phyloP scores from a whole-genome alignment of 2,113 vertebrate genomes.

The Salvator merianae region DNA sequence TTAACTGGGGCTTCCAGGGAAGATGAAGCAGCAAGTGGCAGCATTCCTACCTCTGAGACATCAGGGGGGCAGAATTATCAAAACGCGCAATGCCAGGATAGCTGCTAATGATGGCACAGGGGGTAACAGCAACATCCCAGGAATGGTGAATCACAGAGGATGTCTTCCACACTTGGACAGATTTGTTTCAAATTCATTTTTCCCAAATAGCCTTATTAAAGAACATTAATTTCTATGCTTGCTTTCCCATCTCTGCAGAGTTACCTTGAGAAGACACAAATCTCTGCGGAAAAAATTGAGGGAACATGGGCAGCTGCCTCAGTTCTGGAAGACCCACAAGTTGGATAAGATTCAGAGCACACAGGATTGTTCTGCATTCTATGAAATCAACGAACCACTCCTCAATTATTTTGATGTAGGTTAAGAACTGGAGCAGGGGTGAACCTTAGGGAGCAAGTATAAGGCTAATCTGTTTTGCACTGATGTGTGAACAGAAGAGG shows the following conservation, averaged over 20 bases:
- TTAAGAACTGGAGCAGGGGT: fast-evolving
- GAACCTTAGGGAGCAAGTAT: not conserved
- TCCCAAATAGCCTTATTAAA: not conserved
- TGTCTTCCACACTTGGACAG: not conserved
- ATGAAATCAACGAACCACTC: conserved; percentile 71
- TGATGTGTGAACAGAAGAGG: fast-evolving
- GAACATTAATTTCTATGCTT: not conserved
- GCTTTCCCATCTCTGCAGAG: conserved; percentile 52
- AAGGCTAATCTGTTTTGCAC: fast-evolving
- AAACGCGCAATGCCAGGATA: too few relatives aligned
- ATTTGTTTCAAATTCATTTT: not conserved
- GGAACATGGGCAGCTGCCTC: conserved; percentile 64
- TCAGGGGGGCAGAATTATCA: too few relatives aligned
- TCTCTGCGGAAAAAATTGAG: conserved; percentile 71
- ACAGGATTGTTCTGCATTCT: conserved; percentile 56
- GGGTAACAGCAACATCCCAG: not conserved
- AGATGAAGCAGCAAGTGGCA: too few relatives aligned
- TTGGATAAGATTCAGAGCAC: conserved; percentile 56
- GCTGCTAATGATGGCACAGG: not conserved
- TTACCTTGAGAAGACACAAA: conserved; percentile 64
- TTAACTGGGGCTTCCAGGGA: too few relatives aligned
- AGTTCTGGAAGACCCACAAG: conserved; percentile 70
- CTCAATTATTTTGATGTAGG: conserved; percentile 81
- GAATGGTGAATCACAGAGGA: not conserved
- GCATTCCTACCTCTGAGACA: too few relatives aligned